Evolutionary conservation across 2,797 vertebrate species (phyloP).

Genomic region (Cyprinella venusta): DNA sequence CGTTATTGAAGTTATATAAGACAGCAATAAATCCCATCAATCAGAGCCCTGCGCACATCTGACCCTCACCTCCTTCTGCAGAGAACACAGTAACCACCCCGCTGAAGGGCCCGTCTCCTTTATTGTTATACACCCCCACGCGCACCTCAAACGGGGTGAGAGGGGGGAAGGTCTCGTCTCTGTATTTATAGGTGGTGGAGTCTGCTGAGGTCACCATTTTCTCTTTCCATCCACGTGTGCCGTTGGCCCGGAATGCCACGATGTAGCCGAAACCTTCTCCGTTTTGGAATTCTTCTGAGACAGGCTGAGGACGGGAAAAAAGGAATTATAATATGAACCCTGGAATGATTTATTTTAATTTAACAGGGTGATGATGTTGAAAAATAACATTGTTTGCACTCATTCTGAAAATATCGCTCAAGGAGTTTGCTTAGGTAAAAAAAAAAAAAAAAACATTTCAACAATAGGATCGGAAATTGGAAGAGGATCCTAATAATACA

Average conservation of each 20-base stretch:
- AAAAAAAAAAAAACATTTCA: not conserved
- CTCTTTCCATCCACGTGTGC: slow-evolving; percentile 95
- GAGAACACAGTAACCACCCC: slow-evolving; percentile 91
- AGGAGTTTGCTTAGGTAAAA: not conserved
- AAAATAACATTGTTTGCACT: slow-evolving; percentile 2
- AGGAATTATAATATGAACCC: not conserved
- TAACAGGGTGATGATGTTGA: not conserved
- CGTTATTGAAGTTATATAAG: slow-evolving; percentile 30
- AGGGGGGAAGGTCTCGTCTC: slow-evolving; percentile 96
- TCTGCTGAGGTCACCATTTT: slow-evolving; percentile 98
- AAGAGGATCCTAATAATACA: slow-evolving; percentile 37
- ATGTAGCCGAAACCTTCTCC: slow-evolving; percentile 98
- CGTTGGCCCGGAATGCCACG: slow-evolving; percentile 94
- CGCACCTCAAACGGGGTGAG: slow-evolving; percentile 96
- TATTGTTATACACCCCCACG: slow-evolving; percentile 97
- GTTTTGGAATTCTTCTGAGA: slow-evolving; percentile 97
- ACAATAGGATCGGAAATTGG: slow-evolving; percentile 18
- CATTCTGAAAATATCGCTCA: not conserved
- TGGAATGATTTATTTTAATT: not conserved
- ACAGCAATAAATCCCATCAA: slow-evolving; percentile 21
- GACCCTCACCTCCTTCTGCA: slow-evolving; percentile 90
- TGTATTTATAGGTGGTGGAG: slow-evolving; percentile 93
- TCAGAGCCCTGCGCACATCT: not conserved
- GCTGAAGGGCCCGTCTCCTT: slow-evolving; percentile 96
- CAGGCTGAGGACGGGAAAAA: slow-evolving; percentile 76